Percentiles rank a stretch among this genome's conserved stretches.
Evolutionary conservation across 2,888 invertebrate genomes (phyloP).

Genomic region (Colletes collaris): DNA sequence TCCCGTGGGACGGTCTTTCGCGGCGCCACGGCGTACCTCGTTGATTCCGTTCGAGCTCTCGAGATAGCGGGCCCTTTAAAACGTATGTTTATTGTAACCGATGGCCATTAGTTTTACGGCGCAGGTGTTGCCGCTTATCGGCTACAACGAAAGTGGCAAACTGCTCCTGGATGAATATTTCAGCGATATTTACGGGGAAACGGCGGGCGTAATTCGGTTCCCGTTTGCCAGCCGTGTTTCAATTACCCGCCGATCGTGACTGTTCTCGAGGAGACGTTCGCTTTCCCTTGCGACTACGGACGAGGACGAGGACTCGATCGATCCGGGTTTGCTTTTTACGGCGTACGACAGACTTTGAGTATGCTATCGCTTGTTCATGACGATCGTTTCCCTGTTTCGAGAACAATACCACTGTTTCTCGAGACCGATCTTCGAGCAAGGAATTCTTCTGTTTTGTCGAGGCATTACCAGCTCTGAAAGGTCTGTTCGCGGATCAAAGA

Average conservation of each 20-base stretch:
- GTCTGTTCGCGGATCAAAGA: no score
- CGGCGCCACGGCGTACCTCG: conserved; percentile 8
- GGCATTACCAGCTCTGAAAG: no score
- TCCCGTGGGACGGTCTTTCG: conserved; percentile 27
- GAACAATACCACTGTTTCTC: neutral
- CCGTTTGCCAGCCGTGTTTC: conserved; percentile 6
- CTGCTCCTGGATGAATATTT: conserved; percentile 54
- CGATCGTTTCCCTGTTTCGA: neutral
- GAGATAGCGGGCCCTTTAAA: conserved; percentile 51
- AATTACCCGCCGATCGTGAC: conserved; percentile 16
- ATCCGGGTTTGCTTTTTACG: conserved; percentile 4
- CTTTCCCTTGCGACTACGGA: neutral
- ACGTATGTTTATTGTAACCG: conserved; percentile 54
- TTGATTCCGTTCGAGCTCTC: conserved; percentile 29
- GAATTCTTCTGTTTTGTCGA: no score
- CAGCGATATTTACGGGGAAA: conserved; percentile 47
- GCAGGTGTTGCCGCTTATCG: conserved; percentile 52
- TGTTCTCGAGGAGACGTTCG: neutral
- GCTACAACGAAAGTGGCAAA: conserved; percentile 42
- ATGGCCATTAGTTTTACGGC: conserved; percentile 53
- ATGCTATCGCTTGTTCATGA: neutral
- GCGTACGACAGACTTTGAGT: neutral
- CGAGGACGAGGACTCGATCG: neutral
- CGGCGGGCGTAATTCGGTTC: conserved; percentile 43
- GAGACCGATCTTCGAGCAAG: no score